Conservation (phyloP, 2,888 invertebrate genomes). For the Epirrhoe alternata region DNA sequence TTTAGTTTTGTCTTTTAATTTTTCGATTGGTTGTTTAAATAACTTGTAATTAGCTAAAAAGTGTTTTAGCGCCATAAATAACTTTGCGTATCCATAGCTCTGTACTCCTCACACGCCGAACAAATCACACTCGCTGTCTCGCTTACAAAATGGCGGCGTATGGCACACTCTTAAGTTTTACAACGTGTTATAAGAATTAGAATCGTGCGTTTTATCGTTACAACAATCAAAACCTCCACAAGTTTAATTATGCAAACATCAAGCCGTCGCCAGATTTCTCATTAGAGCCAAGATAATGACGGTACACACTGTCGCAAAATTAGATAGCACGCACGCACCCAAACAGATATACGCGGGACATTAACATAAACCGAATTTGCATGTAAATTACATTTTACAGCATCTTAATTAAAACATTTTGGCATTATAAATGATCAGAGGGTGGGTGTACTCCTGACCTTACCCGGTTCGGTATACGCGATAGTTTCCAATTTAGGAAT, state of each 20-base stretch:
- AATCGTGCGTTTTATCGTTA: constrained; percentile 77
- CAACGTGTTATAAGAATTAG: constrained; percentile 36
- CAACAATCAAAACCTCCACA: constrained; percentile 82
- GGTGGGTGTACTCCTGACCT: constrained; percentile 73
- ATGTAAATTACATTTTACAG: constrained; percentile 87
- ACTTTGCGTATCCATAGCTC: no score
- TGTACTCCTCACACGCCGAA: no score
- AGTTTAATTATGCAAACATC: constrained; percentile 85
- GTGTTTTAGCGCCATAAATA: no score
- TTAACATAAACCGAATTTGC: constrained; percentile 87
- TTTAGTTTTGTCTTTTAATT: no score
- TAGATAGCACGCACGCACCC: constrained; percentile 85
- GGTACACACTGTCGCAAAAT: constrained; percentile 85
- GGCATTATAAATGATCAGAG: constrained; percentile 86
- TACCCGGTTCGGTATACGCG: constrained; percentile 66
- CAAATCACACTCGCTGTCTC: no score
- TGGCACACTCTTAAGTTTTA: no score
- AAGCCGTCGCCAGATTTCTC: constrained; percentile 85
- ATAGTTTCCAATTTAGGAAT: constrained; percentile 68
- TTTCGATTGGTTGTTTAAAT: no score
- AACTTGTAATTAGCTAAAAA: no score
- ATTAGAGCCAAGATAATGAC: constrained; percentile 85
- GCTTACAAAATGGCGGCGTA: no score
- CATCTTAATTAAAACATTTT: constrained; percentile 87
- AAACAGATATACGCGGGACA: constrained; percentile 85